Evolutionary conservation across 2,888 invertebrate species (phyloP), one percentile per base, ranked within the genome.

Genomic region (Eupithecia vulgata): DNA sequence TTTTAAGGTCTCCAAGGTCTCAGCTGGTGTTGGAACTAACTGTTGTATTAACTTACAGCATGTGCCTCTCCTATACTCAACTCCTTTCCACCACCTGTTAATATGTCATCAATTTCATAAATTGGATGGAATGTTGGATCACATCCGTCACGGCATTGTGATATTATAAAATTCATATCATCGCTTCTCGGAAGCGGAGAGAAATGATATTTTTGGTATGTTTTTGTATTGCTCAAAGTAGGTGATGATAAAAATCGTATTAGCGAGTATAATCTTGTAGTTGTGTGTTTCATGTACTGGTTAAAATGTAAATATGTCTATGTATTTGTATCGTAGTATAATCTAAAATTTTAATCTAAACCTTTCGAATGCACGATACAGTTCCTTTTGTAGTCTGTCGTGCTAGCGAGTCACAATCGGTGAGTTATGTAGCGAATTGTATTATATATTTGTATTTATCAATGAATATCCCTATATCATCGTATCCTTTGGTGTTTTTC

Each of bases 311-410:
- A 72, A 73, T 87, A 82, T 61, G 79, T 91, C 87, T 83, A 84
- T 83, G 85, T 81, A 84, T 88, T 37, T 88, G 84, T 87, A 88
- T 83, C 73, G 85, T 87, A 89, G 86, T 84, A 81, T 84, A 86
- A 83, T 92, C 91, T 87, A 92, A 93, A 91, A 91, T 88, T 90
- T 88, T 90, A 30, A 30, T 30, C 30, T 30, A 30, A 30, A 93
- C 88, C 85, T 87, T 88, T 89, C 85, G 85, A 88, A 91, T 90
- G 94, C 94, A 94, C 94, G 94, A 94, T 90, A 90, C 92, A 94
- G 94, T 94, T 94, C 94, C 94, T 94, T 89, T 91, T 81, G 89
- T 92, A 93, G 93, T 90, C 85, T 80, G 86, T 91, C 94, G 94
- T 94, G 94, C 92, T 90, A 83, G 88, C 84, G 89, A 90, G 86